Conservation (phyloP, 2,888 invertebrate species). For the Lasioglossum zephyrum region DNA sequence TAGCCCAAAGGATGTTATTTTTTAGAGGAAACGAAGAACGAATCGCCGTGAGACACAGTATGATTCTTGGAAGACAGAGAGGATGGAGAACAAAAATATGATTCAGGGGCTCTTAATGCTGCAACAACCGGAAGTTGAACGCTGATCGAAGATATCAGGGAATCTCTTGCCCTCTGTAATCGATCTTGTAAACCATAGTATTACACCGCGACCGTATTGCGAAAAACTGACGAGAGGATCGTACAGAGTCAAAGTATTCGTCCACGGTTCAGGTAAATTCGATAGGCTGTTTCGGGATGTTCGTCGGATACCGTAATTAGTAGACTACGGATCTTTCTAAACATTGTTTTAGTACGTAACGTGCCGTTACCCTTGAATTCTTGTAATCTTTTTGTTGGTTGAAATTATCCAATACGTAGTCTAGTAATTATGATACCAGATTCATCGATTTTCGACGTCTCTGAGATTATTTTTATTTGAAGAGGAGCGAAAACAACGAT, state of each 20-base stretch:
- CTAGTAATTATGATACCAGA: background rate
- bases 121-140: slow-evolving; percentile 46
- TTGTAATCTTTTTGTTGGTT: background rate
- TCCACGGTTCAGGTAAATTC: background rate
- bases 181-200: slow-evolving; percentile 41
- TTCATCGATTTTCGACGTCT: background rate
- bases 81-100: background rate
- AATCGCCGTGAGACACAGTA: slow-evolving; percentile 19
- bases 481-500: background rate
- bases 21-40: slow-evolving; percentile 32
- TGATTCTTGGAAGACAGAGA: slow-evolving; percentile 1
- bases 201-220: slow-evolving; percentile 43
- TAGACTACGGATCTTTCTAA: background rate
- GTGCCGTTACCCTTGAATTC: background rate
- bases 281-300: background rate
- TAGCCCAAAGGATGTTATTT: slow-evolving; percentile 49
- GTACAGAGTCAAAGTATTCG: slow-evolving; percentile 53
- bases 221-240: slow-evolving; percentile 22
- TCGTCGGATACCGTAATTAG: background rate
- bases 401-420: background rate
- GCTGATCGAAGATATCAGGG: slow-evolving; percentile 22
- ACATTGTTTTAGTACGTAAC: background rate
- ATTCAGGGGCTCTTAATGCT: slow-evolving; percentile 22
- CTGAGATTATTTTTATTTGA: slow-evolving; percentile 8
- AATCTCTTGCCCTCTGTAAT: slow-evolving; percentile 48